Base-by-base conservation (phyloP, 2,113 vertebrate species). In the Gambusia holbrooki region DNA sequence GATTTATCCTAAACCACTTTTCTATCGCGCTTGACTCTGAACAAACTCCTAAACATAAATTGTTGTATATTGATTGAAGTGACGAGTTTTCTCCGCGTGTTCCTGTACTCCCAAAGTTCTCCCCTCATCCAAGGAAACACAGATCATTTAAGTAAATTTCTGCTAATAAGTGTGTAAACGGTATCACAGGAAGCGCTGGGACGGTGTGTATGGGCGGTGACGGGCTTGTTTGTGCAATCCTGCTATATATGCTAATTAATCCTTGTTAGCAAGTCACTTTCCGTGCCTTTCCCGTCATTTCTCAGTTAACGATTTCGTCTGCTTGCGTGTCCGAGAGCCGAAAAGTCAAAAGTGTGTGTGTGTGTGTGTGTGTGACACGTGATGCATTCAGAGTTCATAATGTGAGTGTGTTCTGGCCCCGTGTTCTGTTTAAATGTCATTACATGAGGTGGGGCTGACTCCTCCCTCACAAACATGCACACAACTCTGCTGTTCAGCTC, bases 221-320 rank as follows among this genome's bases (percentile, higher is more conserved):
- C 74, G 33, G 45, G 42, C 82, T 62, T 82, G 88, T 78, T 51
- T 58, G 74, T 61, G 82, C 88, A 73, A 62, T 87, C 27, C 84
- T 72, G 67, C 35, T 84, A 15, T 63, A 79, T 19, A 73, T 84
- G 83, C 83, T 89, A 84, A 92, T 90, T 80, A 90, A 84, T 80
- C 76, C 62, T 69, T 69, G 60, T 62, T 75, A 1, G 0, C 28
- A 9, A 63, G 68, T 81, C 54, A 79, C 83, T 63, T 76, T 76
- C 73, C 83, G 62, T 4, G 17, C 9, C 27, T n/a, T 72, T 30
- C 32, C 35, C 28, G 61, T 75, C 15, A 68, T 75, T 62, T 76
- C 35, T n/a, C 8, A 54, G 13, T 14, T 62, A 78, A 78, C 73
- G 45, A 79, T 81, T 60, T 5, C 75, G 4, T 15, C 8, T 1